phyloP scores from a whole-genome alignment of 2,888 invertebrate species.

The Proisotoma minuta region DNA sequence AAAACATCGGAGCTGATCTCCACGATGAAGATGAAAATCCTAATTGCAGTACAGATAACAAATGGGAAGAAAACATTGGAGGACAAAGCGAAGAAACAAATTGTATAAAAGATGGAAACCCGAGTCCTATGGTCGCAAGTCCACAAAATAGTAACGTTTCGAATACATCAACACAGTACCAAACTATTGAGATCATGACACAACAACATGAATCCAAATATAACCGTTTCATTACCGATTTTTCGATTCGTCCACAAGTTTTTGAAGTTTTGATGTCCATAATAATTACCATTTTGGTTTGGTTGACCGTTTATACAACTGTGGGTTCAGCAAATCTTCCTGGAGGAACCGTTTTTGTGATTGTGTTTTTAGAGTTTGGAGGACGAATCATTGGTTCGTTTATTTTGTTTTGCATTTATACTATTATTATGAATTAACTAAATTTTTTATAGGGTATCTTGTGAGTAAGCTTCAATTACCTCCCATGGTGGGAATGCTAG shows the following conservation, averaged over 20 bases:
- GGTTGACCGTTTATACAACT: slow-evolving; percentile 28
- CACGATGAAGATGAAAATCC: neutral
- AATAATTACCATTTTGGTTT: slow-evolving; percentile 27
- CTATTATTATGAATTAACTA: neutral
- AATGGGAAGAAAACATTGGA: too few species aligned
- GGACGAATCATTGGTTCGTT: slow-evolving; percentile 36
- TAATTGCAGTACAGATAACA: too few species aligned
- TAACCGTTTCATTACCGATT: neutral
- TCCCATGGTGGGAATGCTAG: slow-evolving; percentile 79
- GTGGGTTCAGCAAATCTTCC: slow-evolving; percentile 35
- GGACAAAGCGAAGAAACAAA: too few species aligned
- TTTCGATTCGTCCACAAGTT: neutral
- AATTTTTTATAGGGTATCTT: slow-evolving; percentile 61
- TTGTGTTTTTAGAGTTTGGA: slow-evolving; percentile 39
- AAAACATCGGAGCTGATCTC: neutral
- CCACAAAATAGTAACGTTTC: neutral
- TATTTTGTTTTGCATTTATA: neutral
- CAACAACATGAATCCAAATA: neutral
- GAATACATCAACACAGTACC: neutral
- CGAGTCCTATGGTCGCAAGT: too few species aligned
- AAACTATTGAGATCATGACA: neutral
- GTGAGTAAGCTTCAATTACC: slow-evolving; percentile 74
- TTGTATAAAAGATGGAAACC: too few species aligned
- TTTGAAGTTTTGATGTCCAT: slow-evolving; percentile 17
- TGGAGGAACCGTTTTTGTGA: slow-evolving; percentile 39